Percentiles rank a stretch among this genome's conserved stretches.
These are phyloP conservation scores for Sturmia bella DNA, from an alignment of 2,888 invertebrate species.

Conservation along the genomic window DNA sequence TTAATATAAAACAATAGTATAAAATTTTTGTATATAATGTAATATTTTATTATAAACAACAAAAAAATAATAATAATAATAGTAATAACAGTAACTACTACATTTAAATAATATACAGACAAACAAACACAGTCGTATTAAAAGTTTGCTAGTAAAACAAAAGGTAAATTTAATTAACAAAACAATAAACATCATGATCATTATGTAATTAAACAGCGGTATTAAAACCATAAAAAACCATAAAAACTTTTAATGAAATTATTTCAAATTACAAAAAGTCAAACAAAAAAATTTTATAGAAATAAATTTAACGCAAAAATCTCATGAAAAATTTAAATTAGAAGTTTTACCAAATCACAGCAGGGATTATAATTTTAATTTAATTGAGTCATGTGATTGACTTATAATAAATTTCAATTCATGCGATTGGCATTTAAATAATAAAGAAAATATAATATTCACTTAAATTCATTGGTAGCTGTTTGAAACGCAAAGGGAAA, in stretches of 20 bases:
- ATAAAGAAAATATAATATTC: too few species aligned
- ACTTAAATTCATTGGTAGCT: too few species aligned
- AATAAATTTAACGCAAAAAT: neutral
- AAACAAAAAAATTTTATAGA: conserved; percentile 28
- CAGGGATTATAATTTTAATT: conserved; percentile 29
- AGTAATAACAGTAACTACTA: conserved; percentile 41
- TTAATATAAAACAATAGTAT: conserved; percentile 43
- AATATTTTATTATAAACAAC: conserved; percentile 62
- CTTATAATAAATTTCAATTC: neutral
- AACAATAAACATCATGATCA: conserved; percentile 37
- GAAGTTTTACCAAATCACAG: conserved; percentile 31
- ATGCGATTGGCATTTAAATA: too few species aligned
- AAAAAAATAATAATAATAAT: conserved; percentile 23
- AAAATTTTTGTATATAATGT: conserved; percentile 68
- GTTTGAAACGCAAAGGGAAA: too few species aligned
- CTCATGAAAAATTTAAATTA: conserved; percentile 1
- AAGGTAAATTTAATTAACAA: conserved; percentile 4
- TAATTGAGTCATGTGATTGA: neutral
- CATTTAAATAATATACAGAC: conserved; percentile 38
- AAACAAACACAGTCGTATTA: conserved; percentile 51
- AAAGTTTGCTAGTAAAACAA: conserved; percentile 19
- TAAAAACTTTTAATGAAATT: conserved; percentile 12
- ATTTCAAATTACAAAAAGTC: conserved; percentile 19
- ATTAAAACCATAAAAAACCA: neutral
- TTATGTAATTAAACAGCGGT: conserved; percentile 68